Evolutionary conservation across 2,888 invertebrate genomes (phyloP).

Genomic region (Synergus umbraculus): DNA sequence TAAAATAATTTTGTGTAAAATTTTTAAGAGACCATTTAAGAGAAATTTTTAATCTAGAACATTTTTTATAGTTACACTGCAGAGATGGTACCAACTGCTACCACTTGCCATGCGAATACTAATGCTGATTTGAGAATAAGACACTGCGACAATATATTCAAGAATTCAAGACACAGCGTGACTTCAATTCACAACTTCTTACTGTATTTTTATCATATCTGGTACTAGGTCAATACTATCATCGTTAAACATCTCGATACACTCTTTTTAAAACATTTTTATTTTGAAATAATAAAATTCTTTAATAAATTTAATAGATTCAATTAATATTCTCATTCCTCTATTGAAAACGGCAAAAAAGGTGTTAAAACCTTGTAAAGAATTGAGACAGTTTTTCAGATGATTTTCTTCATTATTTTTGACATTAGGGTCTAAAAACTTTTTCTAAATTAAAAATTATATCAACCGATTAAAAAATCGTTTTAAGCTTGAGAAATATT

Average conservation of each 20-base stretch:
- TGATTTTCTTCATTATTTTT: too few relatives aligned
- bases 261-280: not conserved
- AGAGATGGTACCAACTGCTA: slow-evolving; percentile 7
- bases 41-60: not conserved
- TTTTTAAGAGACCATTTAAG: not conserved
- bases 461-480: too few relatives aligned
- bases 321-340: too few relatives aligned
- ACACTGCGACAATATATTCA: slow-evolving; percentile 9
- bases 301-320: too few relatives aligned
- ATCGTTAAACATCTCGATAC: not conserved
- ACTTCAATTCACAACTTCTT: slow-evolving; percentile 10
- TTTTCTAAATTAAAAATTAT: too few relatives aligned
- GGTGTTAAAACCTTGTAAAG: too few relatives aligned
- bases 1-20: not conserved
- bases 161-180: not conserved
- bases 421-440: too few relatives aligned
- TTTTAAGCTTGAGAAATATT: too few relatives aligned
- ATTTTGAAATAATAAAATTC: too few relatives aligned
- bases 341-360: too few relatives aligned
- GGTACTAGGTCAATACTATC: not conserved
- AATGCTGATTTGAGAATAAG: not conserved
- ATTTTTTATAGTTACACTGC: not conserved
- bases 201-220: not conserved
- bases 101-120: not conserved
- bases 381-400: too few relatives aligned